These are phyloP conservation scores for Xiphydria camelus DNA, from an alignment of 2,888 invertebrate genomes.

Conservation along the genomic window DNA sequence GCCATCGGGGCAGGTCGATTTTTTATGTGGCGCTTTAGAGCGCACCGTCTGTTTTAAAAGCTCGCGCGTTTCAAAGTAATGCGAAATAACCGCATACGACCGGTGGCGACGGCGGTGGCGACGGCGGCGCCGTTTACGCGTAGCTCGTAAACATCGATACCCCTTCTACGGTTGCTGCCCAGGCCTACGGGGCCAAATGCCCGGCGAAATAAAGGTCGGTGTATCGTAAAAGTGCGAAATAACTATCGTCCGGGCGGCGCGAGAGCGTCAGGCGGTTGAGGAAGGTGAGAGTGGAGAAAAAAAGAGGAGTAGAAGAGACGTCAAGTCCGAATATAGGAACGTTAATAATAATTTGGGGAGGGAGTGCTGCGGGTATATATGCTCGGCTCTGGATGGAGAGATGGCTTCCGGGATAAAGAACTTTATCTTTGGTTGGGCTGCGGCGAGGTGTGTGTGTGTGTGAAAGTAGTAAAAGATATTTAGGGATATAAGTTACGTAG, in stretches of 20 bases:
- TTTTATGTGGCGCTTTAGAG: constrained; percentile 52
- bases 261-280: constrained; percentile 12
- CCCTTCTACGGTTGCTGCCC: constrained; percentile 14
- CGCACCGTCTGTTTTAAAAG: too few species aligned
- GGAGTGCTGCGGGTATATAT: too few species aligned
- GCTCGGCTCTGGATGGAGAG: too few species aligned
- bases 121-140: constrained; percentile 44
- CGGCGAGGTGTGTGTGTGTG: too few species aligned
- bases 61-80: constrained; percentile 49
- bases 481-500: too few species aligned
- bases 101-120: constrained; percentile 23
- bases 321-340: too few species aligned
- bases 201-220: constrained; percentile 34
- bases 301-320: too few species aligned
- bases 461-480: too few species aligned
- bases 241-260: constrained; percentile 29
- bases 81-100: constrained; percentile 45
- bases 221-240: constrained; percentile 47
- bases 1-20: too few species aligned
- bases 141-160: constrained; percentile 54
- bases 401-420: too few species aligned
- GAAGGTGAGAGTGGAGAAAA: constrained; percentile 4
- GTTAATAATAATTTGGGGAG: too few species aligned
- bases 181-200: constrained; percentile 32
- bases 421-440: too few species aligned